These are phyloP conservation scores for Colletes gigas DNA, from an alignment of 1,140 invertebrate genomes.

Conservation along the genomic window DNA sequence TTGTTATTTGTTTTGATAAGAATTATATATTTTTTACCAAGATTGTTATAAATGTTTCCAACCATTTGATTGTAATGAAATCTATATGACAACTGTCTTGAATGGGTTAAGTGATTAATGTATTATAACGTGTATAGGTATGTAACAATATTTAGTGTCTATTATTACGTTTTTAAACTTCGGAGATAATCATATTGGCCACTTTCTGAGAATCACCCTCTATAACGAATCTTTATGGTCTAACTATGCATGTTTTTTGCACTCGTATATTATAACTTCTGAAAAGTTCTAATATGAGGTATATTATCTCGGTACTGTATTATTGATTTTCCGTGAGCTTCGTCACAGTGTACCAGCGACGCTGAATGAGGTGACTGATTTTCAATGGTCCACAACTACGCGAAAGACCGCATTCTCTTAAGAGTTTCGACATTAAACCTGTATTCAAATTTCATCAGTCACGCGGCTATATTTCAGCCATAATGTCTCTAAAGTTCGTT, in stretches of 20 bases:
- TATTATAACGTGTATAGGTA: too few species aligned
- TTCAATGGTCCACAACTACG: conserved; percentile 45
- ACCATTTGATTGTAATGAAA: too few species aligned
- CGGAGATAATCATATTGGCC: too few species aligned
- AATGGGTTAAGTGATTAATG: too few species aligned
- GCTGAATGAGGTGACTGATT: conserved; percentile 56
- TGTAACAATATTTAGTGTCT: too few species aligned
- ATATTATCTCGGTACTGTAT: background rate
- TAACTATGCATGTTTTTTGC: background rate
- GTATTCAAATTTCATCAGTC: conserved; percentile 50
- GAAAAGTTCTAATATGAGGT: background rate
- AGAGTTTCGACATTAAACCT: conserved; percentile 36
- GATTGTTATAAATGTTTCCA: too few species aligned
- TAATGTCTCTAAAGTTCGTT: conserved; percentile 4
- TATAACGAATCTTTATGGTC: background rate
- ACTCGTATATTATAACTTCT: background rate
- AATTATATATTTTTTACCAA: too few species aligned
- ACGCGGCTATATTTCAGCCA: background rate
- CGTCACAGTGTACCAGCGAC: conserved; percentile 1
- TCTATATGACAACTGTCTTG: too few species aligned
- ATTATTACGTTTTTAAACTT: background rate
- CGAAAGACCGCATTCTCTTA: conserved; percentile 43
- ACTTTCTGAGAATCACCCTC: background rate
- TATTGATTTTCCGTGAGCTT: conserved; percentile 41
- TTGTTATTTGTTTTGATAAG: too few species aligned